Evolutionary conservation across 2,888 invertebrate genomes (phyloP), one percentile per base, ranked within the genome.

Genomic region (Odontocerum albicorne): DNA sequence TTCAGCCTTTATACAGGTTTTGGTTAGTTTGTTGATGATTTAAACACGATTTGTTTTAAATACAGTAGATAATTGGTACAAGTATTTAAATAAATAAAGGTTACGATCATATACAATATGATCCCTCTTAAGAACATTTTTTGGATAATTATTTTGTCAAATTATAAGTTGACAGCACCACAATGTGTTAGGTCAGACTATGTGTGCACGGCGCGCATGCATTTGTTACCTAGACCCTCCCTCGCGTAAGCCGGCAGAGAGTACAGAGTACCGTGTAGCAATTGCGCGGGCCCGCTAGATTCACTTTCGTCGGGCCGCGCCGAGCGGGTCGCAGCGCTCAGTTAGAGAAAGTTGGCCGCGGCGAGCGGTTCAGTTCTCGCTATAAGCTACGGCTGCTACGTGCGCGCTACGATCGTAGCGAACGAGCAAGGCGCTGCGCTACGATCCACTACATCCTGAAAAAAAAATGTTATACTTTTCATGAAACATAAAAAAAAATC

Each of bases 341-440:
- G 77, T 78, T 71, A 75, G 78, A 77, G 78, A 78, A 78, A 78
- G 77, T 77, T 74, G 72, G 72, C 70, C 76, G 77, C 72, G 72
- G 70, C 70, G 77, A 73, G 73, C 75, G 76, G 75, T 77, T 77
- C 74, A 74, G 70, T 55, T 59, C 58, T 45, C 50, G 49, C 16
- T 19, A 21, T n/a, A 27, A 15, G 21, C 36, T 47, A 33, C 33
- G 10, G 21, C 15, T 15, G n/a, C n/a, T n/a, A n/a, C n/a, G n/a
- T n/a, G n/a, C n/a, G n/a, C n/a, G n/a, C n/a, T n/a, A n/a, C n/a
- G n/a, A n/a, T n/a, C n/a, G n/a, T n/a, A n/a, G n/a, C n/a, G n/a
- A n/a, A n/a, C n/a, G n/a, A n/a, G n/a, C n/a, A n/a, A n/a, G n/a
- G n/a, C n/a, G n/a, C n/a, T n/a, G n/a, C n/a, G n/a, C n/a, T n/a